Evolutionary conservation across 2,113 vertebrate genomes (phyloP), one percentile per base, ranked within the genome.

Genomic region (Bothrops jararaca): DNA sequence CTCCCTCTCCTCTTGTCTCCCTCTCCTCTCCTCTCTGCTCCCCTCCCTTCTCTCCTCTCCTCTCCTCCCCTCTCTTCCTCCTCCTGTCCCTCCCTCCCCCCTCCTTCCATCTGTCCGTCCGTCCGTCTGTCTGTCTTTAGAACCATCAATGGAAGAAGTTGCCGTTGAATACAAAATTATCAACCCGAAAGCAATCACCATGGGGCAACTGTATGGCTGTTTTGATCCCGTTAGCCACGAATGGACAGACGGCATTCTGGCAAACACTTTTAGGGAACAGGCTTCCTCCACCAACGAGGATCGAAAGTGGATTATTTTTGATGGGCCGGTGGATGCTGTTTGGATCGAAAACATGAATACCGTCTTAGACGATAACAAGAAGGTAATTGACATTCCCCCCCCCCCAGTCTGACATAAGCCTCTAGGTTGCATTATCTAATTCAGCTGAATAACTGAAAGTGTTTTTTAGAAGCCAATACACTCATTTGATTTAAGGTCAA

Each of bases 261-360:
- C 99, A 88, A 98, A 97, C 20, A 93, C 98, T 80, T 99, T 98
- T 96, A 97, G 99, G 85, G 96, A 98, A 4, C 98, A 99, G 95
- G 98, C 99, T 0, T 97, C 97, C 92, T 98, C 98, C 26, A 93
- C 95, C 1, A 97, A 98, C 18, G 98, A 98, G 0, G 92, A 98
- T 88, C 95, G 98, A 48, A 98, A 99, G 95, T 99, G 99, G 99
- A 99, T 99, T 94, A 93, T 99, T 95, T 99, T 99, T 96, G 99
- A 99, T 94, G 99, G 99, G 2, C 99, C 99, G 0, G 98, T 99
- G n/a, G 99, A 99, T 96, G 99, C 99, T 45, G 98, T 99, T 93
- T 99, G 99, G 99, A 99, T 99, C 93, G 99, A 99, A 94, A 99
- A 99, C 95, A 99, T 99, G 99, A 99, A 99, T 95, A 99, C 99